These are phyloP conservation scores for Drosophila eugracilis DNA, from an alignment of 1,140 invertebrate species.

Conservation along the genomic window DNA sequence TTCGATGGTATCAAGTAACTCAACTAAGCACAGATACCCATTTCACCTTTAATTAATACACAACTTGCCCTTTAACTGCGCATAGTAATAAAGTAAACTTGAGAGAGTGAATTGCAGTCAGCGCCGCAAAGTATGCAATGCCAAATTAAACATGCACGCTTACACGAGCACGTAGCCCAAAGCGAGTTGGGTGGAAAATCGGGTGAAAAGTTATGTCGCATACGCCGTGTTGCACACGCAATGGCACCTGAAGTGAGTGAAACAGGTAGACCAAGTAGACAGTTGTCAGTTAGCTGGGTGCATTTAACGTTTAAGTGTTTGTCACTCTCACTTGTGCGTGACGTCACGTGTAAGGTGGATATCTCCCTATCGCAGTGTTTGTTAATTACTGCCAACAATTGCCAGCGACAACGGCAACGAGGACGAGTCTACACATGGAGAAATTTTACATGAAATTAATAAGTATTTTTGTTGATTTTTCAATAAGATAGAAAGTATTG, in stretches of 20 bases:
- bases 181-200: conserved; percentile 2
- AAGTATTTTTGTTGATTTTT: background rate
- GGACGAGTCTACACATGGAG: conserved; percentile 3
- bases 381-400: conserved; percentile 78
- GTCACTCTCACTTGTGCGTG: conserved; percentile 77
- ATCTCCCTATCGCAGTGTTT: conserved; percentile 33
- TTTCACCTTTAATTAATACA: conserved; percentile 17
- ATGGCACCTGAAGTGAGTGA: conserved; percentile 63
- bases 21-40: too few relatives aligned
- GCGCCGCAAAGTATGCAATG: conserved; percentile 64
- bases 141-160: conserved; percentile 78
- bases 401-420: conserved; percentile 39
- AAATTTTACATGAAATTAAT: background rate
- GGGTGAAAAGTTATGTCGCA: conserved; percentile 59
- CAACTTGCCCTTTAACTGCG: conserved; percentile 25
- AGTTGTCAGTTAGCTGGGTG: conserved; percentile 57
- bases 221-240: conserved; percentile 62
- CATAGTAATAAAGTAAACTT: conserved; percentile 36
- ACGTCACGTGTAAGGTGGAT: conserved; percentile 64
- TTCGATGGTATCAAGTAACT: too few relatives aligned
- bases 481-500: background rate
- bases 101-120: conserved; percentile 28
- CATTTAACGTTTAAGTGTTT: conserved; percentile 77
- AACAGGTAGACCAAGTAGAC: conserved; percentile 3
- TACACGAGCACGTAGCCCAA: conserved; percentile 62